Evolutionary conservation across 2,797 vertebrate species (phyloP), one percentile per base, ranked within the genome.

Genomic region (Poecilia gillii): DNA sequence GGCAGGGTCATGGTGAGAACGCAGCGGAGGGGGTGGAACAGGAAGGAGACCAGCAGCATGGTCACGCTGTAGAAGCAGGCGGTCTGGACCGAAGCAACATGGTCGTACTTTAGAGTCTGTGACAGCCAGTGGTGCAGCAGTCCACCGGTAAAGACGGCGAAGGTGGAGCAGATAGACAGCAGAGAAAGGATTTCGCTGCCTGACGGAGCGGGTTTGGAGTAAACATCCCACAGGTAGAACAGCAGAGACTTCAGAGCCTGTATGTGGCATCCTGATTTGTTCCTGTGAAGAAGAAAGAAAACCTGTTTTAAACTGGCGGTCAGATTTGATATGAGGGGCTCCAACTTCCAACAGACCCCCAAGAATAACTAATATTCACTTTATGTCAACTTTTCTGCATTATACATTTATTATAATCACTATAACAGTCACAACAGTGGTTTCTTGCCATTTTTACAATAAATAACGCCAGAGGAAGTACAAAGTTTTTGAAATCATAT

Each of bases 21-120:
- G 31, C 98, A 99, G 59, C 98, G 97, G 73, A 96, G 78, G 0
- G 98, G 98, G 79, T 98, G 97, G 46, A 97, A 92, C 73, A 99
- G 79, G 74, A 95, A 87, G 4, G 96, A 95, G 25, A 85, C 74
- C 76, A 97, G 83, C 28, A 97, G 93, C 68, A 95, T 80, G 73
- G 95, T 76, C 64, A 93, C 81, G 0, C 95, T 90, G 85, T 96
- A 96, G 84, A 94, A 64, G 25, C 90, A 13, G 0, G 96, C 80
- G 62, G 79, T 78, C 2, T 74, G 28, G 2, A 86, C 0, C 0
- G 96, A 96, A 0, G 91, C 73, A 0, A 76, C 80, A 1, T 43
- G 75, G 72, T 93, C 85, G 33, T 97, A 98, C 68, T 93, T 91
- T 73, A 98, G 88, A 0, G 94, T 96, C 6, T 82, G 86, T 43